Base-by-base conservation (phyloP, 2,797 vertebrate species). In the Rhinogobio ventralis region DNA sequence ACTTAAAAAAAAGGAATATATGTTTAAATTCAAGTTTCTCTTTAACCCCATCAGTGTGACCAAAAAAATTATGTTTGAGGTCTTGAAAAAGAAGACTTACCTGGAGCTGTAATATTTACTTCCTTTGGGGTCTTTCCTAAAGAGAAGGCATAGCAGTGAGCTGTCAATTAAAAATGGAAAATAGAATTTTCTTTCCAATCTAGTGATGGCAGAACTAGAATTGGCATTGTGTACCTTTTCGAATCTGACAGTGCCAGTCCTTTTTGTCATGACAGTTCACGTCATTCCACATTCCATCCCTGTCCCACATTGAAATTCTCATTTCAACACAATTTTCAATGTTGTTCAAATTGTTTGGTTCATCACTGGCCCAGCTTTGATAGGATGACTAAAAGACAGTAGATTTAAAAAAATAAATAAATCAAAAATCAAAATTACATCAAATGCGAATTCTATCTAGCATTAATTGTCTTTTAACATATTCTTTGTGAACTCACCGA, bases 261-360 rank as follows among this genome's bases (percentile, higher is more conserved):
- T 94, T 95, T 49, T 93, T 93, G 57, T 89, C 89, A 51, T 97
- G 95, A 90, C 98, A 99, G 86, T 97, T 94, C 7, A 91, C 87
- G 79, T 99, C 98, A 49, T 98, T 99, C 98, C 98, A 99, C 19
- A 89, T 88, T 9, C 91, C 92, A 0, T 0, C 92, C 93, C 84
- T 91, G 87, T 79, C 74, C 86, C 49, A 91, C 36, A 42, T 1
- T 15, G 93, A 89, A 0, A 93, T 85, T 33, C 17, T 86, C 86
- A 96, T 85, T 87, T 97, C 97, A 55, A 86, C 92, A 90, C 98
- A 99, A 9, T 93, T 95, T 92, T 99, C 97, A 20, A 93, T 77
- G 51, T 95, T 95, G 79, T 96, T 95, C n/a, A 94, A 93, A 92
- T 98, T 97, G 92, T 99, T 98, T 49, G 98, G 98, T 86, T 99